Conservation (phyloP, 2,797 vertebrate genomes). For the Gorsachius magnificus region DNA sequence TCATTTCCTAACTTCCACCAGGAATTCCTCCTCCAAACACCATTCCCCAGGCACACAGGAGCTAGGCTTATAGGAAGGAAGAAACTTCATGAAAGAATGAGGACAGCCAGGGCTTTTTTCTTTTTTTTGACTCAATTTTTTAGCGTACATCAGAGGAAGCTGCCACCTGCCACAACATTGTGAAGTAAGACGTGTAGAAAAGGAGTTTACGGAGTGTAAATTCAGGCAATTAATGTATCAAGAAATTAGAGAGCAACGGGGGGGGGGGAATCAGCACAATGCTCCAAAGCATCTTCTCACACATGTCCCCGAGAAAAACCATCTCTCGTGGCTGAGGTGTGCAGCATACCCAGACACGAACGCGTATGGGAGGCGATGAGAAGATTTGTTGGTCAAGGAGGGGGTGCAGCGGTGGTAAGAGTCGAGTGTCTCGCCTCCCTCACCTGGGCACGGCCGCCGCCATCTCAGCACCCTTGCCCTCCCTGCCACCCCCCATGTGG, state of each 20-base stretch:
- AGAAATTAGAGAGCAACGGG: not conserved
- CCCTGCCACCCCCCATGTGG: accelerated
- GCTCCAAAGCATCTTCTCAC: not conserved
- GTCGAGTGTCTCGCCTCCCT: not conserved
- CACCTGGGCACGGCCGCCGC: not conserved
- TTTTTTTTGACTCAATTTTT: not conserved
- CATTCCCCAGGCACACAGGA: not conserved
- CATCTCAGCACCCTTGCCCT: not conserved
- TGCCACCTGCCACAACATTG: not conserved
- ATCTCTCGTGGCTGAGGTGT: accelerated
- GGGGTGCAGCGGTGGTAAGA: not conserved
- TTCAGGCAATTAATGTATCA: not conserved
- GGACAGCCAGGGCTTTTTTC: not conserved
- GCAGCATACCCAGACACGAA: not conserved
- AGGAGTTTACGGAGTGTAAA: not conserved
- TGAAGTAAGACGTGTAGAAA: not conserved
- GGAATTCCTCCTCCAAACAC: not conserved
- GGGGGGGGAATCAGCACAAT: not conserved
- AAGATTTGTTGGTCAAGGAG: not conserved
- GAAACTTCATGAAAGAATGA: not conserved
- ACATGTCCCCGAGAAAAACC: accelerated
- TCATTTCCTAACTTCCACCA: not conserved
- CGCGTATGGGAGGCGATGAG: accelerated
- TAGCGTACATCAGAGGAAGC: not conserved
- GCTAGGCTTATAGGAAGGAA: not conserved